Evolutionary conservation across 2,888 invertebrate species (phyloP).

Genomic region (Eumerus sabulonum): DNA sequence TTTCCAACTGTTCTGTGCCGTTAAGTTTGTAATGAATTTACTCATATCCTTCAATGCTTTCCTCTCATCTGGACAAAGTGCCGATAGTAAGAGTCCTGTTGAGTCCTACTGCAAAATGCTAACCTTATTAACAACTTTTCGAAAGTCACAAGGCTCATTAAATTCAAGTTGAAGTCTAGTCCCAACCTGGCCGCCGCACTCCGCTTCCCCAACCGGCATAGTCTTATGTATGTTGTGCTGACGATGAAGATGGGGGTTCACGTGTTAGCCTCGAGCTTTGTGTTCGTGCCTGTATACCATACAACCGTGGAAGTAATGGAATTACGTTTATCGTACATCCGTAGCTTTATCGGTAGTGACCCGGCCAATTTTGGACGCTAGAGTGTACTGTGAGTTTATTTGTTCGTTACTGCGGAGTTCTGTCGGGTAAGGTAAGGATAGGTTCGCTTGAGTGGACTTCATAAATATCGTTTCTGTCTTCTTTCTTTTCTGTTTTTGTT

Average conservation of each 20-base stretch:
- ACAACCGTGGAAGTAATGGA: constrained; percentile 24
- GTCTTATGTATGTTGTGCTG: no score
- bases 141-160: constrained; percentile 56
- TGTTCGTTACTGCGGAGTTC: not conserved
- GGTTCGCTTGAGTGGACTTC: constrained; percentile 18
- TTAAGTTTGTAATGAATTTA: constrained; percentile 48
- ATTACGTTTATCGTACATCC: constrained; percentile 25
- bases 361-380: constrained; percentile 1
- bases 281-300: no score
- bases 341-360: constrained; percentile 18
- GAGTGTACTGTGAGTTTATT: constrained; percentile 5
- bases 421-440: not conserved
- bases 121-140: constrained; percentile 52
- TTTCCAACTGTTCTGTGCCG: not conserved
- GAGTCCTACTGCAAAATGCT: constrained; percentile 21
- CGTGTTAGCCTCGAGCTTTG: not conserved
- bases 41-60: no score
- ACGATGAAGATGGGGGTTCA: constrained; percentile 14
- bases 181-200: not conserved
- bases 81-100: constrained; percentile 1
- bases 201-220: no score
- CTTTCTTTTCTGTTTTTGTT: not conserved
- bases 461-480: constrained; percentile 31
- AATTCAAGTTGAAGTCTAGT: constrained; percentile 38
- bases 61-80: not conserved